Conservation (phyloP, 2,113 vertebrate species). For the Amblyornis subalaris region DNA sequence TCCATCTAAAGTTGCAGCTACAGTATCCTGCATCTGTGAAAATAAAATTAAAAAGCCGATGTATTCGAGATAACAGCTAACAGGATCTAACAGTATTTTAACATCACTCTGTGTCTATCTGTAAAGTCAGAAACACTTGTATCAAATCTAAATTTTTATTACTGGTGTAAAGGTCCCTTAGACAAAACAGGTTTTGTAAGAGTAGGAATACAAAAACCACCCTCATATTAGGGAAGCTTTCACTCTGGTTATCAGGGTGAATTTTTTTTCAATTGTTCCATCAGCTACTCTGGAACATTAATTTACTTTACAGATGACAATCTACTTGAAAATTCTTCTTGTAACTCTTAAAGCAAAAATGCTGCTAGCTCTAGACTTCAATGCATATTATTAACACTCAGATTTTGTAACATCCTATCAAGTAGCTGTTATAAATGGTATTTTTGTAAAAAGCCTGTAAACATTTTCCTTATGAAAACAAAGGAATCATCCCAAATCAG, state of each 20-base stretch:
- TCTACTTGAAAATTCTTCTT: background rate
- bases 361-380: background rate
- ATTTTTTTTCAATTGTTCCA: background rate
- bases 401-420: background rate
- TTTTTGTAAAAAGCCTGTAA: background rate
- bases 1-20: conserved; percentile 82
- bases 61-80: background rate
- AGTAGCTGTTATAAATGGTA: background rate
- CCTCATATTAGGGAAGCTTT: background rate
- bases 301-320: background rate
- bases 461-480: background rate
- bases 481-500: background rate
- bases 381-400: background rate
- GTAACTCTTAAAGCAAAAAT: background rate
- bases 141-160: background rate
- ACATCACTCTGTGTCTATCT: background rate
- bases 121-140: background rate
- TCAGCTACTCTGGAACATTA: background rate
- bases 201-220: background rate
- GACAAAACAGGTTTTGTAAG: background rate
- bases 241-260: background rate
- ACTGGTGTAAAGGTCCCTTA: background rate
- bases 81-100: background rate
- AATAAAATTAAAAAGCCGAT: background rate
- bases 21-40: conserved; percentile 83